Conservation (phyloP, 2,797 vertebrate species). For the Orestias chungarensis region DNA sequence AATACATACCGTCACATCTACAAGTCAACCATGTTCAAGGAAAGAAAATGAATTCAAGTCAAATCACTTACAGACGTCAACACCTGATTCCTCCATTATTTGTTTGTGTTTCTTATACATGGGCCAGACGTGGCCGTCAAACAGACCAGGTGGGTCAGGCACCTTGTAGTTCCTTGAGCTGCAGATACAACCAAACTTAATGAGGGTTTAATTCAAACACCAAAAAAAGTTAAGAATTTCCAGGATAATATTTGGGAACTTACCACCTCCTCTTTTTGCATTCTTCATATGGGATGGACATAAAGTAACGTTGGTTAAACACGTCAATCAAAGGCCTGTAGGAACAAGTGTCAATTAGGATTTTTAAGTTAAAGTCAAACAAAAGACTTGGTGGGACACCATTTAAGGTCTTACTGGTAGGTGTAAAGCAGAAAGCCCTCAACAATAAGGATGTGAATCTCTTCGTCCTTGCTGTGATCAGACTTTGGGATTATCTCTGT, state of each 20-base stretch:
- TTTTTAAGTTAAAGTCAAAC: background rate
- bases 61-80: conserved; percentile 82
- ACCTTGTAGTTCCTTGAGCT: conserved; percentile 90
- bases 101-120: conserved; percentile 92
- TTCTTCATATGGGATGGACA: conserved; percentile 94
- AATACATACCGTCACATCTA: rapidly evolving
- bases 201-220: background rate
- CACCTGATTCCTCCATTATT: conserved; percentile 84
- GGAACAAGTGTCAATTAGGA: background rate
- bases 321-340: conserved; percentile 89
- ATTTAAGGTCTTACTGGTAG: conserved; percentile 76
- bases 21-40: background rate
- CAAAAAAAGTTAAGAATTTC: background rate
- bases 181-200: conserved; percentile 19
- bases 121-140: conserved; percentile 93
- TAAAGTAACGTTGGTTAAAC: conserved; percentile 88
- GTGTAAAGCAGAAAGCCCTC: conserved; percentile 94
- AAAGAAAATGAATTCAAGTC: background rate
- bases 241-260: conserved; percentile 24
- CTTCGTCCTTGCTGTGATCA: conserved; percentile 73
- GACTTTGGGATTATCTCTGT: conserved; percentile 74
- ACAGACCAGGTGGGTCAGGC: conserved; percentile 91
- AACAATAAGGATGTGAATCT: conserved; percentile 88
- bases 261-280: conserved; percentile 94
- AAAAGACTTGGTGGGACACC: background rate